Conservation (phyloP, 2,888 invertebrate genomes). For the Rhimphoctona megacephalus region DNA sequence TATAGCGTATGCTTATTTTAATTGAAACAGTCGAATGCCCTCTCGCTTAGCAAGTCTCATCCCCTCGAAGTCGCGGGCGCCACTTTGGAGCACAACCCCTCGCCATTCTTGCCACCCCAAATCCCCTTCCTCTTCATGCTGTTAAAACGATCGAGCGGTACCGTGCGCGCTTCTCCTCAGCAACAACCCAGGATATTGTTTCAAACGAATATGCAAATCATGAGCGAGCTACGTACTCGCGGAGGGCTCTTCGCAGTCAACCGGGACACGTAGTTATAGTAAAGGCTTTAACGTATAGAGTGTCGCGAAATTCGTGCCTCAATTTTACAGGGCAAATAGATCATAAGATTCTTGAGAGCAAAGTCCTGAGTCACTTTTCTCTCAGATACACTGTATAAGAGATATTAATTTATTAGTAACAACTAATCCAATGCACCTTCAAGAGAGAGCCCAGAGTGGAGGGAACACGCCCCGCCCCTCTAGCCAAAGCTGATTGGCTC, state of each 20-base stretch:
- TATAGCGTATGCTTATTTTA: slow-evolving; percentile 81
- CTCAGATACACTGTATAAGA: background rate
- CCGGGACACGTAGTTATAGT: slow-evolving; percentile 52
- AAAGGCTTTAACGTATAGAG: slow-evolving; percentile 13
- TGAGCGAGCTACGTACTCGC: slow-evolving; percentile 73
- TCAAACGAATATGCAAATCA: slow-evolving; percentile 85
- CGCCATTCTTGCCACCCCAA: slow-evolving; percentile 63
- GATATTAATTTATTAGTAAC: background rate
- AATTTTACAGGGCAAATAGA: background rate
- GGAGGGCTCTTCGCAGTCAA: slow-evolving; percentile 51
- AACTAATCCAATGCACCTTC: background rate
- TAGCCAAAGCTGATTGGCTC: too few species aligned
- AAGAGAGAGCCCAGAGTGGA: too few species aligned
- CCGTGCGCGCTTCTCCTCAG: slow-evolving; percentile 67
- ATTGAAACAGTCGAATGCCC: slow-evolving; percentile 81
- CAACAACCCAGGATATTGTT: slow-evolving; percentile 82
- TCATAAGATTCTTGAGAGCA: background rate
- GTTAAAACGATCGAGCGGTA: slow-evolving; percentile 78
- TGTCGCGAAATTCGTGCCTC: slow-evolving; percentile 1
- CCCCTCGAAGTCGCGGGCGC: slow-evolving; percentile 52
- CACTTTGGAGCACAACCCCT: slow-evolving; percentile 66
- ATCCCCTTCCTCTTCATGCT: slow-evolving; percentile 55
- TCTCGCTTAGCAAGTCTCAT: slow-evolving; percentile 63
- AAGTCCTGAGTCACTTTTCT: background rate
- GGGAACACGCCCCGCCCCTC: too few species aligned